A percentile compares a stretch with the other conserved stretches of the same genome.
These are phyloP conservation scores for Cephus nigrinus DNA, from an alignment of 2,888 invertebrate genomes.

Conservation along the genomic window DNA sequence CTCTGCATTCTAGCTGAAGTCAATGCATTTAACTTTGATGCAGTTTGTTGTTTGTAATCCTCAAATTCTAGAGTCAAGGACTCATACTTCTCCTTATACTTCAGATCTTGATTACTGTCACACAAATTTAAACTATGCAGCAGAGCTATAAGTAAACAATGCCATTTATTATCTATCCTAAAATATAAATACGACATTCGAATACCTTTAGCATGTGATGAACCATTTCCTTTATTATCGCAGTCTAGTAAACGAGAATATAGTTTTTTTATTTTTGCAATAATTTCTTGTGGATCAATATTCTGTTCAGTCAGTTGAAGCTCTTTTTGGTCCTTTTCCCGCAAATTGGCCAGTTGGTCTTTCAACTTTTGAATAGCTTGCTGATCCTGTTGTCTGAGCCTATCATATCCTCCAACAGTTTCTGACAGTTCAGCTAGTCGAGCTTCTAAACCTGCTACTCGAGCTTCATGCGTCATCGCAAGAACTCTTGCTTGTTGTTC, in stretches of 20 bases:
- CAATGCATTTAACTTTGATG: constrained; percentile 17
- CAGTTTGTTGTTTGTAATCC: constrained; percentile 69
- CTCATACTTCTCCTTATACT: constrained; percentile 76
- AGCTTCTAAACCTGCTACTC: constrained; percentile 81
- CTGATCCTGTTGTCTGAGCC: constrained; percentile 78
- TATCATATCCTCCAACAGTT: constrained; percentile 82
- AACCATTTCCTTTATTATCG: constrained; percentile 65
- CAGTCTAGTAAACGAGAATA: constrained; percentile 63
- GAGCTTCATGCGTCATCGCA: constrained; percentile 79
- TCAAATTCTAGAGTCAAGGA: constrained; percentile 76
- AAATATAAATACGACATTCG: constrained; percentile 7
- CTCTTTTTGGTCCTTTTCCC: constrained; percentile 47
- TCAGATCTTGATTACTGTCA: constrained; percentile 50
- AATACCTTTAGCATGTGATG: constrained; percentile 64
- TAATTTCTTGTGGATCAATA: constrained; percentile 54
- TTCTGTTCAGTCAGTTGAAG: constrained; percentile 33
- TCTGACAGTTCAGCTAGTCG: constrained; percentile 82
- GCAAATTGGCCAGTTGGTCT: constrained; percentile 61
- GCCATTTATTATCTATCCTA: neutral
- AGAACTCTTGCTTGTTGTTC: constrained; percentile 78
- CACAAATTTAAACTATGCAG: constrained; percentile 60
- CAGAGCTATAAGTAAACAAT: constrained; percentile 52
- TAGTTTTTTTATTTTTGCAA: constrained; percentile 66
- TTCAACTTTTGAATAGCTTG: constrained; percentile 77
- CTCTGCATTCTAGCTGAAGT: neutral